Evolutionary conservation across 2,888 invertebrate genomes (phyloP).

Genomic region (Galerucella calmariensis): DNA sequence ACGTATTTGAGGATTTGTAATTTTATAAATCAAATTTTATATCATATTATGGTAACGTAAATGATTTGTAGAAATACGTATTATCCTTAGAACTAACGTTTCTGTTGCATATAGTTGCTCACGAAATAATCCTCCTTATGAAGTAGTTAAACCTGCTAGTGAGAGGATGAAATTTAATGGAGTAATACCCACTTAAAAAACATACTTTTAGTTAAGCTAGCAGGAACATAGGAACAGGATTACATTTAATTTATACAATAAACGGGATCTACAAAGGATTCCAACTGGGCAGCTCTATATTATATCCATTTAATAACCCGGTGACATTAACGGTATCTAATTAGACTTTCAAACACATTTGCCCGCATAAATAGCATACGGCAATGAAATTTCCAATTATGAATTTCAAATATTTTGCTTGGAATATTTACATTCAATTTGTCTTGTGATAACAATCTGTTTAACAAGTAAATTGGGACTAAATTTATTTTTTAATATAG

Average conservation of each 20-base stretch:
- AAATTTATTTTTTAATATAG: too few species aligned
- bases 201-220: neutral
- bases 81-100: too few species aligned
- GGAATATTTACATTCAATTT: too few species aligned
- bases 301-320: neutral
- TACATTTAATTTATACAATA: conserved; percentile 8
- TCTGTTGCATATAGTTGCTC: too few species aligned
- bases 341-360: neutral
- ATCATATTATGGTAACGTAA: too few species aligned
- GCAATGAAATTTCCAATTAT: conserved; percentile 5
- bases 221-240: neutral
- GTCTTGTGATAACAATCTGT: too few species aligned
- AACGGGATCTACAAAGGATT: neutral
- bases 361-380: neutral
- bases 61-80: too few species aligned
- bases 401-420: too few species aligned
- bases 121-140: neutral
- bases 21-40: too few species aligned
- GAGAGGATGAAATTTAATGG: neutral
- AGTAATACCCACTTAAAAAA: neutral
- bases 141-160: neutral
- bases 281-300: neutral
- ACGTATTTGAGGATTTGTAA: too few species aligned
- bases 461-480: too few species aligned
- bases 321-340: neutral